phyloP scores from a whole-genome alignment of 2,113 vertebrate genomes.

The Tor tambroides region DNA sequence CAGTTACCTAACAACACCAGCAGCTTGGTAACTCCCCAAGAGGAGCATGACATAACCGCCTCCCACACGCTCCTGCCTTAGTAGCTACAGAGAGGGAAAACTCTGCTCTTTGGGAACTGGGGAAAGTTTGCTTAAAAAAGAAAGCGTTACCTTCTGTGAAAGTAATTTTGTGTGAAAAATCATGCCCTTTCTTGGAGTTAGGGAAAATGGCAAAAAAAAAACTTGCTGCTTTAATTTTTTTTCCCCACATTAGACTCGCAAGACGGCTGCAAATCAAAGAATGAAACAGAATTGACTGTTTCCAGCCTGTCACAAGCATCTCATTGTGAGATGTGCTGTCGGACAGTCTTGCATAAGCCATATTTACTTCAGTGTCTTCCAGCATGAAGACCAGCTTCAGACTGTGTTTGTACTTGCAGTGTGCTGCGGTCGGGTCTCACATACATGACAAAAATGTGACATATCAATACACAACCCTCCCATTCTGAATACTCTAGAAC shows the following conservation, averaged over 20 bases:
- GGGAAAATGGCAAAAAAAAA: background rate
- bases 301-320: slow-evolving; percentile 18
- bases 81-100: slow-evolving; percentile 4
- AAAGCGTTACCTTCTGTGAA: background rate
- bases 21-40: slow-evolving; percentile 35
- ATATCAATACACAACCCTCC: background rate
- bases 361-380: slow-evolving; percentile 45
- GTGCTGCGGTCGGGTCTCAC: background rate
- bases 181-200: background rate
- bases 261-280: background rate
- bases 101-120: background rate
- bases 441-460: background rate
- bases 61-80: slow-evolving; percentile 32
- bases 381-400: slow-evolving; percentile 28
- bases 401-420: slow-evolving; percentile 29
- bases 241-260: background rate
- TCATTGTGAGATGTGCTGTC: slow-evolving; percentile 32
- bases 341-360: slow-evolving; percentile 18
- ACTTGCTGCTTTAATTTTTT: background rate
- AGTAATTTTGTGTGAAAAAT: background rate
- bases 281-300: slow-evolving; percentile 31
- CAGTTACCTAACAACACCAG: slow-evolving; percentile 43
- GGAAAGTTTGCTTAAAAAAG: background rate
- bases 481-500: background rate
- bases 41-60: slow-evolving; percentile 49